These are phyloP conservation scores for Carcinoscorpius rotundicauda DNA, from an alignment of 1,140 invertebrate species.

Conservation along the genomic window DNA sequence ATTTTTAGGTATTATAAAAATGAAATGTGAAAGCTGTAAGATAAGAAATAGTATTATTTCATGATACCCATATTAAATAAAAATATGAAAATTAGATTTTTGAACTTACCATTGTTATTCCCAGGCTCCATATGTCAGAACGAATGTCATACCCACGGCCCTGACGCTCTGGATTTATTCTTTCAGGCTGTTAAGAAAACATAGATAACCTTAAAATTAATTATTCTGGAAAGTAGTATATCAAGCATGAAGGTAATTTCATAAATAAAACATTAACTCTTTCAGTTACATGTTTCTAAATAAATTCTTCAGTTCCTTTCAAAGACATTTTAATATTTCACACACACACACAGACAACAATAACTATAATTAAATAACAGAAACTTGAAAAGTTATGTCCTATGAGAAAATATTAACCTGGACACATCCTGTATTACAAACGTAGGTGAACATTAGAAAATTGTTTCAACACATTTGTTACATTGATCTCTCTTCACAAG, in stretches of 20 bases:
- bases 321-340: too few species aligned
- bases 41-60: slow-evolving; percentile 8
- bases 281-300: too few species aligned
- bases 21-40: too few species aligned
- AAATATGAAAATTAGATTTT: not conserved
- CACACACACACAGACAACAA: not conserved
- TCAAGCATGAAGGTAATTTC: not conserved
- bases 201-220: slow-evolving; percentile 12
- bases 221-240: slow-evolving; percentile 1
- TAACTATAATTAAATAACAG: not conserved
- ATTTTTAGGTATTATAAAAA: too few species aligned
- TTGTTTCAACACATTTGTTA: too few species aligned
- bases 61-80: not conserved
- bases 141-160: slow-evolving; percentile 92
- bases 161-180: slow-evolving; percentile 75
- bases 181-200: slow-evolving; percentile 58
- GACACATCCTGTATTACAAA: too few species aligned
- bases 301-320: too few species aligned
- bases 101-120: slow-evolving; percentile 72
- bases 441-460: too few species aligned
- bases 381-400: too few species aligned
- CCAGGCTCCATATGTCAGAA: slow-evolving; percentile 97
- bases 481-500: too few species aligned
- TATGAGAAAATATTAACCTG: too few species aligned
- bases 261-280: not conserved